Evolutionary conservation across 2,888 invertebrate genomes (phyloP), one percentile per base, ranked within the genome.

Genomic region (Cartodere bifasciata): DNA sequence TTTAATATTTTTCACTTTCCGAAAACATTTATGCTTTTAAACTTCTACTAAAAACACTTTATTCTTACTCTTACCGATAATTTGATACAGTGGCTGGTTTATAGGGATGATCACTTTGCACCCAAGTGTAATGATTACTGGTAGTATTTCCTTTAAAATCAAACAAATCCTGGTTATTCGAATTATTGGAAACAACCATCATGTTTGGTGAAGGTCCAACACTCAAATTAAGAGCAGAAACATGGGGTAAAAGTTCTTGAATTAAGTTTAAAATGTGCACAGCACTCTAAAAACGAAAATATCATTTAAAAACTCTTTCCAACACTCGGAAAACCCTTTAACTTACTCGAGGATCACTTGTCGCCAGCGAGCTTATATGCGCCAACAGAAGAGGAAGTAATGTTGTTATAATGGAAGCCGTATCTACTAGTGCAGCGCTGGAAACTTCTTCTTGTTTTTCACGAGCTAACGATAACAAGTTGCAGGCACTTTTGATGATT

Each of bases 21-120:
- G n/a, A n/a, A n/a, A n/a, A n/a, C n/a, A n/a, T n/a, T n/a, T n/a
- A n/a, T n/a, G n/a, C n/a, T n/a, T n/a, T n/a, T n/a, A n/a, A n/a
- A n/a, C n/a, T n/a, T n/a, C n/a, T n/a, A n/a, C n/a, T n/a, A n/a
- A n/a, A n/a, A n/a, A n/a, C n/a, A n/a, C n/a, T n/a, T n/a, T n/a
- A n/a, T n/a, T n/a, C n/a, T n/a, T n/a, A n/a, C n/a, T n/a, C 38
- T 34, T 57, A 83, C 79, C 77, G 73, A 60, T 83, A 87, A 53
- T 86, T 85, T 22, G 80, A 75, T 16, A 91, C 80, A 11, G 80
- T 72, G 1, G 90, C 80, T 22, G 87, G 81, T 57, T 85, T 85
- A 60, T 97, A 97, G 0, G 97, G 97, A 66, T 97, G 97, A 22
- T 92, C 91, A 55, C 92, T 92, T 62, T 97, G 95, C 2, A 92